Conservation (phyloP, 2,888 invertebrate species). For the Andrena fulva region DNA sequence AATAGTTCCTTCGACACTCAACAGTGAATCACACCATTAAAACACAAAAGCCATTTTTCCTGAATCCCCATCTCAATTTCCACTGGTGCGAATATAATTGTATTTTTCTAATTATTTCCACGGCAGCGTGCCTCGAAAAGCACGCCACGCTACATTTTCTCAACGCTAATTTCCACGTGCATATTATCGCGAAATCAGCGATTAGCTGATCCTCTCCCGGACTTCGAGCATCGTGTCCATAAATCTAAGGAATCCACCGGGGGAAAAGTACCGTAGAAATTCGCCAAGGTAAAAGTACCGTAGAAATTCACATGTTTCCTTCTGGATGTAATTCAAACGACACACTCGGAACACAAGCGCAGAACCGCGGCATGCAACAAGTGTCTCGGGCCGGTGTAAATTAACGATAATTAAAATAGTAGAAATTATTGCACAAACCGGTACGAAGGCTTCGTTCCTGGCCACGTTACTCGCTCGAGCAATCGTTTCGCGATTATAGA, state of each 20-base stretch:
- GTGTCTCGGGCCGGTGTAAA: not conserved
- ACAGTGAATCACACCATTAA: not conserved
- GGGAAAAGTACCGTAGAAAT: not conserved
- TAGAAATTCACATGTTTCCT: not conserved
- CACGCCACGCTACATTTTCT: not conserved
- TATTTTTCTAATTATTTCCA: not conserved
- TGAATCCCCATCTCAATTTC: not conserved
- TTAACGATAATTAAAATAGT: constrained; percentile 24
- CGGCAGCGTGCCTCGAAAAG: not conserved
- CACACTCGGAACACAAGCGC: not conserved
- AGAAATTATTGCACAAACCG: constrained; percentile 14
- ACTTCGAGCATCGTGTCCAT: not conserved
- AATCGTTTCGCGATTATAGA: constrained; percentile 25
- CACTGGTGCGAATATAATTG: not conserved
- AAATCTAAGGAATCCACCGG: not conserved
- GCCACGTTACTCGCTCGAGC: constrained; percentile 2
- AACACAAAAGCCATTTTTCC: not conserved
- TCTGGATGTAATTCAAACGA: not conserved
- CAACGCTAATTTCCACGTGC: not conserved
- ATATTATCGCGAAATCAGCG: not conserved
- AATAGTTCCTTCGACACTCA: not conserved
- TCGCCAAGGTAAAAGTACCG: not conserved
- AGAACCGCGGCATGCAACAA: not conserved
- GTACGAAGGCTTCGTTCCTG: not conserved
- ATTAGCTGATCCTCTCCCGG: not conserved